Evolutionary conservation across 2,888 invertebrate species (phyloP).

Genomic region (Halictus quadricinctus): DNA sequence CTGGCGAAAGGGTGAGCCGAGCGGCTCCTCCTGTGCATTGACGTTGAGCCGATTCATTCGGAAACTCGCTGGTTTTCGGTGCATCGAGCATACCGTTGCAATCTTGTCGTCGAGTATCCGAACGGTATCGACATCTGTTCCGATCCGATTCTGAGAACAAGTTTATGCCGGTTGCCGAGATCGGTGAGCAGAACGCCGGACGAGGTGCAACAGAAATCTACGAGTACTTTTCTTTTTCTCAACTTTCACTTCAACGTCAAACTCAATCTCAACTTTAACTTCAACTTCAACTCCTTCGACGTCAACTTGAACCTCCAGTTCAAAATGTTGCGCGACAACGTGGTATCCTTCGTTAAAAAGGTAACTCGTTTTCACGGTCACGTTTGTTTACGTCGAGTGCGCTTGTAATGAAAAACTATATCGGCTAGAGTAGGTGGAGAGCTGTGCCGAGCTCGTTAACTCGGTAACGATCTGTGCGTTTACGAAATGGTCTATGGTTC

Average conservation of each 20-base stretch:
- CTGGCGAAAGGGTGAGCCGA: constrained; percentile 65
- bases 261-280: neutral
- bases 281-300: neutral
- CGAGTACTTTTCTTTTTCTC: constrained; percentile 48
- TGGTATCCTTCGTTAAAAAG: constrained; percentile 97
- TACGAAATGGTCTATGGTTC: neutral
- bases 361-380: constrained; percentile 82
- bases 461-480: neutral
- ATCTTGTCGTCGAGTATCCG: constrained; percentile 31
- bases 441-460: too few species aligned
- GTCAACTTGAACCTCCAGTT: neutral
- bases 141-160: constrained; percentile 26
- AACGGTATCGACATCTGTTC: constrained; percentile 9
- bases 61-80: constrained; percentile 30
- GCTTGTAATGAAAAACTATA: neutral
- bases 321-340: constrained; percentile 94
- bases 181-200: constrained; percentile 50
- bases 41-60: constrained; percentile 43
- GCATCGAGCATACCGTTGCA: constrained; percentile 49
- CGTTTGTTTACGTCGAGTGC: neutral
- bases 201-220: constrained; percentile 66
- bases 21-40: constrained; percentile 55
- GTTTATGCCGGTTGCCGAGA: constrained; percentile 71
- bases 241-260: neutral
- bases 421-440: neutral